Base-by-base conservation (phyloP, 2,113 vertebrate species). In the Strix uralensis region DNA sequence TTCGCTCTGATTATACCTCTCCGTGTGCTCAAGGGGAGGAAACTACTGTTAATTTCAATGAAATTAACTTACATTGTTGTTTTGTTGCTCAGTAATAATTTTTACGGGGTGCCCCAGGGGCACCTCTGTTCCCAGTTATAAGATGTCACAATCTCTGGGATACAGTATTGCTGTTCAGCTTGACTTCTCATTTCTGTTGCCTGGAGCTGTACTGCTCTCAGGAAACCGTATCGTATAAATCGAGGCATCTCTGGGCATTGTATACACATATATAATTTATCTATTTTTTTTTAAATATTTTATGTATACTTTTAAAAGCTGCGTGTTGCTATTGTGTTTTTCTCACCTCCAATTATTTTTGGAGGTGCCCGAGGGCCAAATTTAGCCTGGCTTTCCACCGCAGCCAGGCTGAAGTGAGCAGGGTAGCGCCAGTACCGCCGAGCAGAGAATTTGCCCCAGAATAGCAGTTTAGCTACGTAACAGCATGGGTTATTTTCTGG, bases 11-110 rank as follows among this genome's bases (percentile, higher is more conserved):
- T 94, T 92, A 46, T 90, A 93, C 93, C 97, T 97, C 96, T 96
- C 92, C 74, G 40, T n/a, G 70, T 47, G 96, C 97, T 97, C 97
- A 95, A 92, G 94, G 97, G 96, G 97, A 81, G 89, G 89, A 73
- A 95, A 93, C 86, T 91, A 75, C 97, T 74, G 97, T 91, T 98
- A 97, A 97, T 98, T 98, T 91, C 97, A 94, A 92, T 94, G 97
- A 95, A 98, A 97, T 98, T 97, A 98, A 97, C 97, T 97, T 75
- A 94, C 95, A 95, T 88, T 97, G 97, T 97, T 98, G 96, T 97
- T 97, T 96, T 92, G 75, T 94, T 19, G 57, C 96, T 97, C 95
- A 38, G 97, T 97, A 97, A 97, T 98, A 97, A 98, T 97, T 98
- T 96, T 97, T 63, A 88, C 92, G 88, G 62, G 87, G 92, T 58